Evolutionary conservation across 2,888 invertebrate species (phyloP), one percentile per base, ranked within the genome.

Genomic region (Ametastegia equiseti): DNA sequence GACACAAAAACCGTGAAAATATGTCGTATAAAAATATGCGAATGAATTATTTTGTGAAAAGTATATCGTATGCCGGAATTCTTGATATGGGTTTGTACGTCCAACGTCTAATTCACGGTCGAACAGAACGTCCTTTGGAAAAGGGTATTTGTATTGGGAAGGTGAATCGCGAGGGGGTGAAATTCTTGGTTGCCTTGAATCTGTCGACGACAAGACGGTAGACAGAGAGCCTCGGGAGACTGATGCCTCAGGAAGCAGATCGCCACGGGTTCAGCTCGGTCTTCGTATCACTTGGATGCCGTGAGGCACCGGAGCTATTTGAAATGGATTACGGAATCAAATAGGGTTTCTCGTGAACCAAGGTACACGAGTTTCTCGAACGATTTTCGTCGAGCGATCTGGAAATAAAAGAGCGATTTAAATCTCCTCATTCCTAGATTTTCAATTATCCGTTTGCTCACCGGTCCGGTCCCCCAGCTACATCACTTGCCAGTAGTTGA

Each of bases 281-380:
- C n/a, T 63, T 63, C 36, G 23, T 47, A 60, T 80, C 23, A 57
- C 47, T 50, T 42, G 71, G 71, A 67, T 36, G 81, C 57, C 54
- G 80, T 80, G 78, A 82, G 83, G 80, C 81, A 82, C 69, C 67
- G 65, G 78, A 63, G 86, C 85, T 88, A 89, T 88, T 85, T 84
- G 84, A 86, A 89, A 88, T 88, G 88, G 87, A 89, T 89, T 88
- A 89, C 88, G 86, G 87, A 89, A 88, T 89, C 89, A 87, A 86
- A 89, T 89, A 84, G 88, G 87, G 89, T 87, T 78, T 78, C 11
- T 47, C 33, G 9, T 71, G 67, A 67, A 42, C 60, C 60, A 13
- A 67, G 39, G 19, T 36, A 67, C 67, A 39, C 19, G 19, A 67
- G 67, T 67, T n/a, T n/a, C 39, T 67, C 39, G n/a, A 60, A 13